Base-by-base conservation (phyloP, 2,888 invertebrate species). In the Erebia epiphron region DNA sequence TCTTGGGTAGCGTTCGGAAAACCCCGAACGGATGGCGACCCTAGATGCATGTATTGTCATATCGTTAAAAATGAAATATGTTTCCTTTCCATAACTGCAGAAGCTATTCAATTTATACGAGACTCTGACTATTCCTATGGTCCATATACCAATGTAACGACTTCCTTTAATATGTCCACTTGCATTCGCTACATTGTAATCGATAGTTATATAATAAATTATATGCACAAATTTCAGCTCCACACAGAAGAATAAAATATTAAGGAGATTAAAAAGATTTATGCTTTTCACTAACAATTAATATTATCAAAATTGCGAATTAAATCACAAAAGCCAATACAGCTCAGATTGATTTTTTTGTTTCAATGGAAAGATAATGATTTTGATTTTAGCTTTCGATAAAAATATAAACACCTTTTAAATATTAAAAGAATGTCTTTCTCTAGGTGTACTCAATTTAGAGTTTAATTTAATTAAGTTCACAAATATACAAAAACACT, bases 31-130 rank as follows among this genome's bases (percentile, higher is more conserved):
- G 50, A 63, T 35, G 54, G 65, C 18, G 41, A 49, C 21, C 14
- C 8, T 56, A 46, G 60, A 64, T 75, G 72, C 69, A 79, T 82
- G 80, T 83, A 83, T 82, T 83, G 84, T 84, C 79, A 80, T 79
- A 70, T 80, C 83, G 83, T 88, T 87, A 88, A 88, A 86, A 86
- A 86, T 86, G 84, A 86, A 86, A 87, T 85, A 83, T 86, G 81
- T 85, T 85, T 86, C 84, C 84, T 83, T 83, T 80, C 82, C 81
- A 83, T 82, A 79, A 81, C 81, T 82, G 82, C 78, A 79, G 82
- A 83, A 82, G 80, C 84, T 83, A 86, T 88, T 86, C 87, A 87
- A 86, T 86, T 86, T 87, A 86, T 84, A 86, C 77, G 83, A 81
- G 82, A 76, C 80, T 21, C 21, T 84, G 75, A 77, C 80, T 79